Evolutionary conservation across 2,888 invertebrate genomes (phyloP), one percentile per base, ranked within the genome.

Genomic region (Drosophila buzzatii): DNA sequence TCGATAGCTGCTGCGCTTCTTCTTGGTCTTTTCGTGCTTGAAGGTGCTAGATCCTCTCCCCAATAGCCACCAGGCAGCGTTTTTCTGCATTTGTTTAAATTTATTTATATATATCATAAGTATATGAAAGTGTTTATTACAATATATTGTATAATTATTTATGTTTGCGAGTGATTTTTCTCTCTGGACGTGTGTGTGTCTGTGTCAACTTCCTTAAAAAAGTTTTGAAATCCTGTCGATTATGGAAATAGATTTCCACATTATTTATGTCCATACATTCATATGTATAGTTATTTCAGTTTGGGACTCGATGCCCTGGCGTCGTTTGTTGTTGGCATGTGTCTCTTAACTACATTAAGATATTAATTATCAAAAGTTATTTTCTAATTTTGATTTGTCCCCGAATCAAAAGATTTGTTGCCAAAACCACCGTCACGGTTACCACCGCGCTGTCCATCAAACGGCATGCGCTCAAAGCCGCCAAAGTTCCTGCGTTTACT

Each of bases 1-100:
- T n/a, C 96, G 95, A 93, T 99, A 99, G 79, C 97, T 96, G 77
- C 99, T 99, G 84, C 99, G 96, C 94, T 99, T 99, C 94, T 99
- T 99, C 94, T 99, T 99, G 16, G 99, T 99, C 94, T 99, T 99
- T 93, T 99, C 99, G 91, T 99, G 99, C 90, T 98, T 96, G 94
- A 99, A 99, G 69, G 97, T 99, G 51, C 99, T 89, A 99, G 95
- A 93, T 97, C 98, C 92, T 98, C 98, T 80, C 99, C 99, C 98
- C 99, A 99, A 27, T 98, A 98, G 87, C 99, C 98, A n/a, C n/a
- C n/a, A n/a, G 90, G 95, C 94, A 76, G 98, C 95, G 92, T 98
- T 98, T 94, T 92, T 95, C 98, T 99, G 79, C 73, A 82, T 90
- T 62, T 70, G 35, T 64, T 39, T 31, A 6, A 14, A 39, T 14